phyloP scores from a whole-genome alignment of 1,140 invertebrate species.

The Bradysia coprophila region DNA sequence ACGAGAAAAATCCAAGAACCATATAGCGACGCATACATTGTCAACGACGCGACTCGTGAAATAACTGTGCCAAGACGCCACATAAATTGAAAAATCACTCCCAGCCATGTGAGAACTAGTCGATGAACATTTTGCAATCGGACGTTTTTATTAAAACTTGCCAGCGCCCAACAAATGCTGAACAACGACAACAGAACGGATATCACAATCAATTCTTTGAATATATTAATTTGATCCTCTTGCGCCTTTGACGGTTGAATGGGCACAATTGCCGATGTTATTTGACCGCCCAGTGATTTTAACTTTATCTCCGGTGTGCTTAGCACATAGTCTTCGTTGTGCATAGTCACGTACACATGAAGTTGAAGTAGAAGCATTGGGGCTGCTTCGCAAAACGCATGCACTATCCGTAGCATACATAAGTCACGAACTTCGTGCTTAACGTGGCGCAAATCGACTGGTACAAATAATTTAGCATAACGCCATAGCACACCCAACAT shows the following conservation, averaged over 20 bases:
- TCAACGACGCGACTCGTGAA: slow-evolving; percentile 58
- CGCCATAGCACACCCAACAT: slow-evolving; percentile 76
- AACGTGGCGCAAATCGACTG: slow-evolving; percentile 63
- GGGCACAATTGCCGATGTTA: slow-evolving; percentile 1
- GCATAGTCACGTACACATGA: slow-evolving; percentile 43
- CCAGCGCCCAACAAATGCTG: slow-evolving; percentile 76
- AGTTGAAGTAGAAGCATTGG: slow-evolving; percentile 72
- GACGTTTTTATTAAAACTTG: slow-evolving; percentile 80
- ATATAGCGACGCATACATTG: slow-evolving; percentile 71
- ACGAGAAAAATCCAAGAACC: slow-evolving; percentile 67
- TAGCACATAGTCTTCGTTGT: slow-evolving; percentile 4
- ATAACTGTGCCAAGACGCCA: slow-evolving; percentile 76
- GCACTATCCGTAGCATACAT: slow-evolving; percentile 61
- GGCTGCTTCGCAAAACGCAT: slow-evolving; percentile 72
- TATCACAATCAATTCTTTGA: slow-evolving; percentile 62
- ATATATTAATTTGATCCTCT: slow-evolving; percentile 22
- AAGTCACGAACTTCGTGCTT: slow-evolving; percentile 59
- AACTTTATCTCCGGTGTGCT: slow-evolving; percentile 2
- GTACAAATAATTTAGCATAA: slow-evolving; percentile 72
- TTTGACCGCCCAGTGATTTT: slow-evolving; percentile 2
- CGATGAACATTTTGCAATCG: slow-evolving; percentile 59
- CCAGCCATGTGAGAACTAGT: slow-evolving; percentile 71
- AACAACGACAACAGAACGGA: slow-evolving; percentile 63
- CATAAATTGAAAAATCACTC: slow-evolving; percentile 68
- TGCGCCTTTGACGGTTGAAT: slow-evolving; percentile 2